phyloP scores from a whole-genome alignment of 1,140 invertebrate species.

The Ctenoplectra terminalis region DNA sequence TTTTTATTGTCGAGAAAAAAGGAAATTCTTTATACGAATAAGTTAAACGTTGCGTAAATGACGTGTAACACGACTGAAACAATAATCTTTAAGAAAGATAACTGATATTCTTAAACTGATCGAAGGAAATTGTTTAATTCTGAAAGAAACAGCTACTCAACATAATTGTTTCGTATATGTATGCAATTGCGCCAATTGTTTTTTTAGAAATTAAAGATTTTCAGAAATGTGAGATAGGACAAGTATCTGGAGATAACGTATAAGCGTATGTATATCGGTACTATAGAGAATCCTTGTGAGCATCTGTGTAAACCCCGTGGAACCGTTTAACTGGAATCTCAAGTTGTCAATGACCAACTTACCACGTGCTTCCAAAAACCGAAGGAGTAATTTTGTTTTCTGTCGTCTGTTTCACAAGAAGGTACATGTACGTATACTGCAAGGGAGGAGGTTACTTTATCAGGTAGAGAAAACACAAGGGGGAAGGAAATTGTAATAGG shows the following conservation, averaged over 20 bases:
- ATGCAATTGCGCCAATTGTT: too few species aligned
- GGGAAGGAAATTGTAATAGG: too few species aligned
- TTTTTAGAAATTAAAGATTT: background rate
- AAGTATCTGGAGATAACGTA: background rate
- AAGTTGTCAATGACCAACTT: background rate
- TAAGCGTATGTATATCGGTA: background rate
- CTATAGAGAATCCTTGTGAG: background rate
- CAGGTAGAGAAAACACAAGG: too few species aligned
- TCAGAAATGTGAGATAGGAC: background rate
- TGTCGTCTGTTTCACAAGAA: background rate
- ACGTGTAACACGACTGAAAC: background rate
- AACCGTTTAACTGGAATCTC: background rate
- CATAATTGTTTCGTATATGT: background rate
- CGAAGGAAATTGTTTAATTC: background rate
- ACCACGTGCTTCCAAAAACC: background rate
- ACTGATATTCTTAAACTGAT: too few species aligned
- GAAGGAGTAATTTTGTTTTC: background rate
- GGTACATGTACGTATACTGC: background rate
- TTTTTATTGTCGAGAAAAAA: background rate
- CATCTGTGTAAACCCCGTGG: conserved; percentile 14
- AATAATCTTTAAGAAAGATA: background rate
- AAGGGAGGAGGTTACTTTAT: too few species aligned
- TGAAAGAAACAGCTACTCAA: background rate
- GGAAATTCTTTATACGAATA: background rate
- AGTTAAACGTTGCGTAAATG: background rate